phyloP scores from a whole-genome alignment of 1,140 invertebrate species.

The Anastatus disparis region DNA sequence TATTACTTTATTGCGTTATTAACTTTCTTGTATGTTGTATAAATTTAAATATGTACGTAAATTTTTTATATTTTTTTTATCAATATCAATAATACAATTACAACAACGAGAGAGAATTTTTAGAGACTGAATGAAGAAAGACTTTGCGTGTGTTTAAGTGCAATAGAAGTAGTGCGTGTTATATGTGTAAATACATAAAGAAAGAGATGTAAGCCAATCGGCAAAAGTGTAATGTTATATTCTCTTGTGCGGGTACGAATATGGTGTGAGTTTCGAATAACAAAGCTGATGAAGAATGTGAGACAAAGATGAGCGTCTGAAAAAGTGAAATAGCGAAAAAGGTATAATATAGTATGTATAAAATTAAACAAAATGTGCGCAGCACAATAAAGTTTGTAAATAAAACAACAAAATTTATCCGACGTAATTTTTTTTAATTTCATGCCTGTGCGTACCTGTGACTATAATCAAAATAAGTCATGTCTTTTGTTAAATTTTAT shows the following conservation, averaged over 20 bases:
- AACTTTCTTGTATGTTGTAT: not conserved
- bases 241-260: slow-evolving; percentile 17
- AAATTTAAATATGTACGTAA: not conserved
- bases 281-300: not conserved
- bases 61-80: not conserved
- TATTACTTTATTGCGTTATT: slow-evolving; percentile 12
- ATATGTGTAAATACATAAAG: slow-evolving; percentile 36
- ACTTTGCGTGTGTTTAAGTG: slow-evolving; percentile 36
- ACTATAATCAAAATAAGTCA: not conserved
- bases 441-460: slow-evolving; percentile 1
- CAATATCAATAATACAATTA: too few species aligned
- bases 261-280: slow-evolving; percentile 18
- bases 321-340: not conserved
- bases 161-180: slow-evolving; percentile 37
- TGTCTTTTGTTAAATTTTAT: too few species aligned
- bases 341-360: slow-evolving; percentile 22
- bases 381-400: slow-evolving; percentile 49
- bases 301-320: not conserved
- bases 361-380: slow-evolving; percentile 33
- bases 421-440: slow-evolving; percentile 3
- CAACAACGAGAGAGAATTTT: slow-evolving; percentile 10
- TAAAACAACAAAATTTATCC: slow-evolving; percentile 26
- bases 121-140: slow-evolving; percentile 7
- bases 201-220: slow-evolving; percentile 42
- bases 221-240: slow-evolving; percentile 41